Evolutionary conservation across 2,888 invertebrate genomes (phyloP).

Genomic region (Caenorhabditis auriculariae): DNA sequence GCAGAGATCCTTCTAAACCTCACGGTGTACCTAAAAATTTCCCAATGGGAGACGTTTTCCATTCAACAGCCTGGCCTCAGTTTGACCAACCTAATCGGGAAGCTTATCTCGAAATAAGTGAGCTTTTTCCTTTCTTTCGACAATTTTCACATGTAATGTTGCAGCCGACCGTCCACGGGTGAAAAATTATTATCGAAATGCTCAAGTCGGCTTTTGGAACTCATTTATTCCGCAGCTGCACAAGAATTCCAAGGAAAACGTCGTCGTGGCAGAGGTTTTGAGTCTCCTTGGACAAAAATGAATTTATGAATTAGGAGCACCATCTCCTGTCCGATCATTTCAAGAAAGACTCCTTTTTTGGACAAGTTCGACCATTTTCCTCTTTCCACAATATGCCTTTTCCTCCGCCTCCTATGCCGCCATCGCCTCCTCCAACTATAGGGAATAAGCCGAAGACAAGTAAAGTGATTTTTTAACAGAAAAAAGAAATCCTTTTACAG

Average conservation of each 20-base stretch:
- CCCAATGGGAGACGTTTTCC: conserved; percentile 55
- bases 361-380: conserved; percentile 54
- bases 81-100: conserved; percentile 58
- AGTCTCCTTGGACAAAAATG: neutral
- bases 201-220: conserved; percentile 62
- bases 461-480: conserved; percentile 4
- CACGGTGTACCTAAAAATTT: conserved; percentile 45
- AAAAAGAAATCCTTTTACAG: conserved; percentile 11
- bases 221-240: conserved; percentile 59
- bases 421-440: conserved; percentile 48
- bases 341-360: conserved; percentile 55
- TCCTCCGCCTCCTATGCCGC: conserved; percentile 62
- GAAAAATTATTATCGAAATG: conserved; percentile 61
- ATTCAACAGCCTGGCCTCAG: conserved; percentile 59
- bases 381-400: conserved; percentile 54
- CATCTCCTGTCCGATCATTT: conserved; percentile 57
- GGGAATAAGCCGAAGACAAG: conserved; percentile 36
- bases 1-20: conserved; percentile 60
- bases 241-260: conserved; percentile 38
- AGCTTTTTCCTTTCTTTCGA: conserved; percentile 5
- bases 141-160: conserved; percentile 10
- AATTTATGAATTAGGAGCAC: conserved; percentile 41
- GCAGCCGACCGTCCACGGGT: conserved; percentile 55
- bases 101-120: conserved; percentile 61
- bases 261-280: neutral